Evolutionary conservation across 2,888 invertebrate genomes (phyloP).

Genomic region (Oligia strigilis): DNA sequence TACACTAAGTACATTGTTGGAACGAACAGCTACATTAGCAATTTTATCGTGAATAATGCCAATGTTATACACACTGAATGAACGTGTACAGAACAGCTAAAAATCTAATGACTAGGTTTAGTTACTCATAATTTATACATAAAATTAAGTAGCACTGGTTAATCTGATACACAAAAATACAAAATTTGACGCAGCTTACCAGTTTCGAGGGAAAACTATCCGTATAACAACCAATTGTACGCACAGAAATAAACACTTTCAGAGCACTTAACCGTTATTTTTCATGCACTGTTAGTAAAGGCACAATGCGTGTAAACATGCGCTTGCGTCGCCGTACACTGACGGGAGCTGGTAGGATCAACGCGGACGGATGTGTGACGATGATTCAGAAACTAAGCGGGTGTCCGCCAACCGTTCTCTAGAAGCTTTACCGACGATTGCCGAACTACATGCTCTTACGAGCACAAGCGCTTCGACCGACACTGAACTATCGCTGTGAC

Average conservation of each 20-base stretch:
- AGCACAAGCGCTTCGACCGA: slow-evolving; percentile 61
- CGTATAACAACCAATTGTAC: slow-evolving; percentile 64
- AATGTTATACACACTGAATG: slow-evolving; percentile 14
- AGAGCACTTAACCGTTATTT: slow-evolving; percentile 79
- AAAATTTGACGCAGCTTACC: slow-evolving; percentile 62
- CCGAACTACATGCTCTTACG: slow-evolving; percentile 70
- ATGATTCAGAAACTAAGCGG: slow-evolving; percentile 81
- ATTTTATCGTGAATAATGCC: slow-evolving; percentile 17
- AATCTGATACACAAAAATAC: not conserved
- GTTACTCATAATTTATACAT: slow-evolving; percentile 3
- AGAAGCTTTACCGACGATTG: slow-evolving; percentile 73
- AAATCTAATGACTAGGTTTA: slow-evolving; percentile 12
- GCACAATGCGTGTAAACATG: slow-evolving; percentile 82
- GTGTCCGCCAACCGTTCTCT: slow-evolving; percentile 80
- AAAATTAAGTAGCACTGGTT: not conserved
- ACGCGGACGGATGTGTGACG: slow-evolving; percentile 80
- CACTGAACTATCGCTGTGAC: slow-evolving; percentile 72
- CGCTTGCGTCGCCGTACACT: slow-evolving; percentile 82
- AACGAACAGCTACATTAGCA: slow-evolving; percentile 21
- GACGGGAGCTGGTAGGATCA: slow-evolving; percentile 67
- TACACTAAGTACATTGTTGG: slow-evolving; percentile 22
- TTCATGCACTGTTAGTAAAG: slow-evolving; percentile 84
- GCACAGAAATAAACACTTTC: slow-evolving; percentile 76
- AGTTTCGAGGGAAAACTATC: slow-evolving; percentile 66
- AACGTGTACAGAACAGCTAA: slow-evolving; percentile 18